Evolutionary conservation across 2,797 vertebrate species (phyloP), one percentile per base, ranked within the genome.

Genomic region (Microtus obscurus): DNA sequence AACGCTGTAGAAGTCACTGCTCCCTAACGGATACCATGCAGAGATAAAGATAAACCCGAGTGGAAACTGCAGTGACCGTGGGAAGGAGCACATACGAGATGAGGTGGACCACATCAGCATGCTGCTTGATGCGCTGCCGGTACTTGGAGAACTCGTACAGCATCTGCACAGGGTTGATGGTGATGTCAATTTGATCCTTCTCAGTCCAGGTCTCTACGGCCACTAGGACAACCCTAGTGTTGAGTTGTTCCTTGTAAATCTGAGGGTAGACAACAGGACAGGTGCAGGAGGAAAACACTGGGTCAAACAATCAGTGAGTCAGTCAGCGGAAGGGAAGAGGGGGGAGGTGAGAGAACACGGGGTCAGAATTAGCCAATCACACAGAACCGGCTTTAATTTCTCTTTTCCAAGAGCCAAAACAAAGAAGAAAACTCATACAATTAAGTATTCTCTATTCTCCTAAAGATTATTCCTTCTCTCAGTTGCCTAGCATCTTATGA

Each of bases 171-270:
- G 99, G 99, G 98, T 98, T 99, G 95, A 99, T 98, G 73, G 98
- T 99, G 97, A 99, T 98, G 59, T 99, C 99, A 86, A 99, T 99
- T 76, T 98, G 99, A 97, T 99, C 99, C 96, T 98, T 99, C 95
- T 99, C 99, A 0, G 99, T 99, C 99, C 99, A 99, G 89, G 99
- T 99, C 98, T 99, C 99, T 97, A 99, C 98, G 48, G 99, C 99
- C 85, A 99, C 99, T 27, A 99, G 99, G 95, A 99, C 99, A 94
- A 99, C 99, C 21, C 99, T 99, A 6, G 99, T 99, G 80, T 99
- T 99, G 95, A 99, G 98, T 90, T 99, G 99, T 73, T 99, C 99
- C 98, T 99, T 99, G 99, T 99, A 99, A 98, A 99, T 98, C 99
- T 99, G 98, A 92, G 97, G 97, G 96, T 79, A 98, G 48, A 98